Evolutionary conservation across 2,113 vertebrate species (phyloP).

Genomic region (Lepidiolamprologus cunningtoni): DNA sequence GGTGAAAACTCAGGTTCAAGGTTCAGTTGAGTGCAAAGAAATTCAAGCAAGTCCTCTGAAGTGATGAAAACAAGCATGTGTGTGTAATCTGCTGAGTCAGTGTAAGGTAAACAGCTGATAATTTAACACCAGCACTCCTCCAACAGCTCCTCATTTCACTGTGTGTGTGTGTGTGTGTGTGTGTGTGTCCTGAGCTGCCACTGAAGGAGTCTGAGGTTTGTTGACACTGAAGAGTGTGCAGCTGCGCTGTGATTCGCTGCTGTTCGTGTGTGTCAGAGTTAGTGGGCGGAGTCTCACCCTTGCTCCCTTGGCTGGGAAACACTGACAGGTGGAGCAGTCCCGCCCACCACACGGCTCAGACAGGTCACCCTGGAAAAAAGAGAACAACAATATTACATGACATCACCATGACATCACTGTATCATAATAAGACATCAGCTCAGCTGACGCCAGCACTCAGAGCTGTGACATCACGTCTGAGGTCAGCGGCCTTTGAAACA

Average conservation of each 20-base stretch:
- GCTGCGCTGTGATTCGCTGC: neutral
- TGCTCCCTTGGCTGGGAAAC: constrained; percentile 79
- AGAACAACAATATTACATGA: neutral
- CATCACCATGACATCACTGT: neutral
- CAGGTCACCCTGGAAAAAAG: constrained; percentile 47
- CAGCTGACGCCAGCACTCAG: neutral
- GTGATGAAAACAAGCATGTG: neutral
- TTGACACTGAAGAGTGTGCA: neutral
- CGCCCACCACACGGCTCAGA: constrained; percentile 66
- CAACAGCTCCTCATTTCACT: neutral
- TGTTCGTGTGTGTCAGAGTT: neutral
- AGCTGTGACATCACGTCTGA: neutral
- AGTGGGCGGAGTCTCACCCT: constrained; percentile 63
- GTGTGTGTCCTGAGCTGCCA: neutral
- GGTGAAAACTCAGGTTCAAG: neutral
- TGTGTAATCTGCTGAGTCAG: constrained; percentile 1
- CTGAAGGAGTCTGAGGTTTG: neutral
- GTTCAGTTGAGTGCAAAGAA: neutral
- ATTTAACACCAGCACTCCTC: constrained; percentile 7
- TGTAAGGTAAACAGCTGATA: neutral
- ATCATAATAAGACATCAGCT: neutral
- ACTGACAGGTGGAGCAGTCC: constrained; percentile 75
- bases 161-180: neutral
- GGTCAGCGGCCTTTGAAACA: neutral
- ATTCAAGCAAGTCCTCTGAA: neutral